Conservation (phyloP, 2,888 invertebrate genomes). For the Schizotus pectinicornis region DNA sequence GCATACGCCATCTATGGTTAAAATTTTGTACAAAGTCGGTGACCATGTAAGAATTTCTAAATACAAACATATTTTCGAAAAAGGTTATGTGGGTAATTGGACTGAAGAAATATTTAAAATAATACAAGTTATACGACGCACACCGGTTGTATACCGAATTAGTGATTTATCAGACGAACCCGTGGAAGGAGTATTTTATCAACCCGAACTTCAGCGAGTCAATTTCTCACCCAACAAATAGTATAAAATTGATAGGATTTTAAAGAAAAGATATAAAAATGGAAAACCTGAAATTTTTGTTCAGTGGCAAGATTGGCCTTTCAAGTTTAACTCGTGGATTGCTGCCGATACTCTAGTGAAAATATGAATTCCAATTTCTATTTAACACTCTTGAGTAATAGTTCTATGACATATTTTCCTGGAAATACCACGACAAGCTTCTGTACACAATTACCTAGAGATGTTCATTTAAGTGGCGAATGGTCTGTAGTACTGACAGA, state of each 20-base stretch:
- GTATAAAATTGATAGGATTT: conserved; percentile 36
- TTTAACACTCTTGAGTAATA: conserved; percentile 37
- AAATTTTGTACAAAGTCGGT: too few relatives aligned
- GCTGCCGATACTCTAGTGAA: conserved; percentile 3
- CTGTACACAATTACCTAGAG: conserved; percentile 35
- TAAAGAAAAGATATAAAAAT: conserved; percentile 23
- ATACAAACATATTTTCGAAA: conserved; percentile 35
- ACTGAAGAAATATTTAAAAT: conserved; percentile 41
- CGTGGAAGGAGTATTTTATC: conserved; percentile 39
- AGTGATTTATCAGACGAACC: conserved; percentile 33
- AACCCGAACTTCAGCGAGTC: conserved; percentile 35
- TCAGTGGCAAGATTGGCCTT: conserved; percentile 40
- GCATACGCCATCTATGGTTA: conserved; percentile 15
- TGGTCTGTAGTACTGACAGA: conserved; percentile 36
- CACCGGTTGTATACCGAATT: conserved; percentile 39
- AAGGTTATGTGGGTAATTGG: conserved; percentile 33
- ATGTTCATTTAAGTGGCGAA: conserved; percentile 30
- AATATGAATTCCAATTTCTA: conserved; percentile 31
- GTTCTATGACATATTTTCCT: conserved; percentile 37
- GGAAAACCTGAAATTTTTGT: conserved; percentile 30
- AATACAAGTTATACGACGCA: conserved; percentile 22
- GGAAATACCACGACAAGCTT: conserved; percentile 40
- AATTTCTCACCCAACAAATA: neutral
- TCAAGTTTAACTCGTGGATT: conserved; percentile 37
- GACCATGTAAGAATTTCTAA: conserved; percentile 13